Conservation (phyloP, 2,113 vertebrate genomes). For the Heterotis niloticus region DNA sequence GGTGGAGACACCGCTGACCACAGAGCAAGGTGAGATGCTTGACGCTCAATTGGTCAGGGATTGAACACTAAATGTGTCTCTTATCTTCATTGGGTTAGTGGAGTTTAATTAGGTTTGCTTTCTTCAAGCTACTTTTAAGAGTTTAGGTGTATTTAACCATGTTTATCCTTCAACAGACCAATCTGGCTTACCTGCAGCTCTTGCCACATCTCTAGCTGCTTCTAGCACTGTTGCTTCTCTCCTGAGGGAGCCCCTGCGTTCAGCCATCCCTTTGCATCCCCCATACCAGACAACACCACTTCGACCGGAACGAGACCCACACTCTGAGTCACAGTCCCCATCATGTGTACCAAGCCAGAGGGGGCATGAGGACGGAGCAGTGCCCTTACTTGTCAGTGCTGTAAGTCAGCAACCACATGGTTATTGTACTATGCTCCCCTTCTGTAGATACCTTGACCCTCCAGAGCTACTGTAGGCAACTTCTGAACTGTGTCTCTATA, state of each 20-base stretch:
- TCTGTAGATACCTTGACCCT: no score
- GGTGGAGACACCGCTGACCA: background rate
- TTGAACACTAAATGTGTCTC: no score
- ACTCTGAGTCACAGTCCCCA: background rate
- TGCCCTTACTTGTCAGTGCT: constrained; percentile 26
- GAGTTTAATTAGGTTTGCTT: no score
- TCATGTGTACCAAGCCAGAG: constrained; percentile 15
- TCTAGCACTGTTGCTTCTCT: constrained; percentile 46
- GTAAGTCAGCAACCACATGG: constrained; percentile 29
- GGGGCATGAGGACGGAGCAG: constrained; percentile 16
- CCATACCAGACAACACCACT: constrained; percentile 70
- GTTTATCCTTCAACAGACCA: background rate
- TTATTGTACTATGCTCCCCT: no score
- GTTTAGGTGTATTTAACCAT: background rate
- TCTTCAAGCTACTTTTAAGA: no score
- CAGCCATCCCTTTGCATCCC: constrained; percentile 75
- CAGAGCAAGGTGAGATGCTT: constrained; percentile 1
- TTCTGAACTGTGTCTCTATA: no score
- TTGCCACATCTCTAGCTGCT: constrained; percentile 10
- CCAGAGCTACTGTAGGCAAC: no score
- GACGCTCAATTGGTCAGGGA: background rate
- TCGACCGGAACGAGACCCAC: constrained; percentile 4
- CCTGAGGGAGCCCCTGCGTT: constrained; percentile 58
- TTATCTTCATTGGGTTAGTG: background rate
- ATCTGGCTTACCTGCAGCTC: background rate